Conservation (phyloP, 2,888 invertebrate genomes). For the Laothoe populi region DNA sequence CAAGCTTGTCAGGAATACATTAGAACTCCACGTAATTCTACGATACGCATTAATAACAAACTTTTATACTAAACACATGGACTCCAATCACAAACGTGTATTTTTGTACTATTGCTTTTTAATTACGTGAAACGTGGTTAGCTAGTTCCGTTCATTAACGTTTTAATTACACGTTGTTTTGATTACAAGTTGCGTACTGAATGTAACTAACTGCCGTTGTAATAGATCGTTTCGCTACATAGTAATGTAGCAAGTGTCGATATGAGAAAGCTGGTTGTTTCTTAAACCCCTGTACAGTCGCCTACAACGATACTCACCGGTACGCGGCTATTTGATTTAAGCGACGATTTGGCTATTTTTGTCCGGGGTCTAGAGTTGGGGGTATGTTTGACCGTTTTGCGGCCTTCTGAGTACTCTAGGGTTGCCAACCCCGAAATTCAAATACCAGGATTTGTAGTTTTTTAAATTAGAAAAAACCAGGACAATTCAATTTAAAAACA, state of each 20-base stretch:
- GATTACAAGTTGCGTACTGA: constrained; percentile 6
- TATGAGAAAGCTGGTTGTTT: not conserved
- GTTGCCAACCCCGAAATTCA: too few species aligned
- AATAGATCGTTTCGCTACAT: constrained; percentile 7
- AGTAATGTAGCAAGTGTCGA: not conserved
- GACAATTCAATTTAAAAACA: too few species aligned
- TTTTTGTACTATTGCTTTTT: not conserved
- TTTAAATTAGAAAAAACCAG: too few species aligned
- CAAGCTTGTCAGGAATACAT: too few species aligned
- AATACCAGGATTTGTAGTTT: too few species aligned
- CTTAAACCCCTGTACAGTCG: not conserved
- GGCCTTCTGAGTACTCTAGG: too few species aligned
- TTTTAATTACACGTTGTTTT: constrained; percentile 7
- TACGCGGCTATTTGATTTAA: too few species aligned
- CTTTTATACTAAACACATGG: not conserved
- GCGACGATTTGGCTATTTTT: too few species aligned
- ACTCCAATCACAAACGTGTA: not conserved
- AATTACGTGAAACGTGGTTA: not conserved
- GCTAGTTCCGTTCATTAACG: constrained; percentile 9
- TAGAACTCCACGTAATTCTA: too few species aligned
- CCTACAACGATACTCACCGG: too few species aligned
- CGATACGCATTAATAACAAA: not conserved
- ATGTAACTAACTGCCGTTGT: not conserved
- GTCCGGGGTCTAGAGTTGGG: too few species aligned
- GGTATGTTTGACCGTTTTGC: too few species aligned